phyloP scores from a whole-genome alignment of 2,888 invertebrate genomes.

The Nysson spinosus region DNA sequence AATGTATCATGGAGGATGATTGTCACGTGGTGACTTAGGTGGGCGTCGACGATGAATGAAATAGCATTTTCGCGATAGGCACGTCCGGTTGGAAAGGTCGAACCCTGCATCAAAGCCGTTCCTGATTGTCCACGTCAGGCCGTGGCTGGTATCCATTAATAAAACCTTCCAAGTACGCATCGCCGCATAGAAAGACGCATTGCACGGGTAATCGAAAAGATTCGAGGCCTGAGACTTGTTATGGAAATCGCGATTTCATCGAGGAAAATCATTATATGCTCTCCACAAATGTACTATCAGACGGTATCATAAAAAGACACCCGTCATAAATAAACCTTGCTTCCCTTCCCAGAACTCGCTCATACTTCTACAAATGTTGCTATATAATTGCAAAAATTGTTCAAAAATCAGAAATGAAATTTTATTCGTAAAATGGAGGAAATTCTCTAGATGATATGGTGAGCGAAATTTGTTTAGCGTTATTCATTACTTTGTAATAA shows the following conservation, averaged over 20 bases:
- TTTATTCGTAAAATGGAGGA: no score
- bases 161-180: background rate
- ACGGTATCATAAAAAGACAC: no score
- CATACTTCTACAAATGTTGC: no score
- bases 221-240: background rate
- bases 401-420: no score
- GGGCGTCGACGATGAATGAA: conserved; percentile 55
- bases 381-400: no score
- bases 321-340: no score
- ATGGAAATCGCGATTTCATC: background rate
- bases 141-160: conserved; percentile 7
- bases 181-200: background rate
- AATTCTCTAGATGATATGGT: no score
- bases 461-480: no score
- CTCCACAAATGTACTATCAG: no score
- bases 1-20: conserved; percentile 14
- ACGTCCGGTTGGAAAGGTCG: conserved; percentile 20
- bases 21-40: conserved; percentile 30
- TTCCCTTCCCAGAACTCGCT: no score
- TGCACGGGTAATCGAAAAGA: background rate
- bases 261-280: no score
- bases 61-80: conserved; percentile 34
- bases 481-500: no score
- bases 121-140: conserved; percentile 15
- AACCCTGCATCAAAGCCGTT: conserved; percentile 12